Evolutionary conservation across 2,888 invertebrate species (phyloP), one percentile per base, ranked within the genome.

Genomic region (Sinohyriopsis cumingii): DNA sequence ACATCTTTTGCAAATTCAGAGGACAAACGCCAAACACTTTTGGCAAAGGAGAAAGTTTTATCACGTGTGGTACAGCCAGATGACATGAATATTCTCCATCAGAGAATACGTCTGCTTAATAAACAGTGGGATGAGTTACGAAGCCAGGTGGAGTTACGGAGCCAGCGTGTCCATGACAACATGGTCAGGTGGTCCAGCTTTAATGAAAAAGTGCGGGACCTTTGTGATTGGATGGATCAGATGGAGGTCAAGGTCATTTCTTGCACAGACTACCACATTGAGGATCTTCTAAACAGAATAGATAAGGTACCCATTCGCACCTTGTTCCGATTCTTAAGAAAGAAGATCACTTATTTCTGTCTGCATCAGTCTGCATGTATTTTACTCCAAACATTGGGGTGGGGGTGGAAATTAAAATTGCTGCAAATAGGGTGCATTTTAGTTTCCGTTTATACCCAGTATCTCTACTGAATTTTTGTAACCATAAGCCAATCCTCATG

Each of bases 51-150:
- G 68, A 79, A 71, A 69, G 77, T 79, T 60, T 76, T 89, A 55
- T 73, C 80, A 45, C 75, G 73, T 33, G 68, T 80, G 28, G 77
- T 89, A 19, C 84, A 84, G 63, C 77, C 86, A n/a, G 87, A 87
- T 64, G 89, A 89, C 76, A 75, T 88, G 62, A 82, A 83, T 67
- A 77, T 89, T 24, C 81, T 89, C 45, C 84, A 84, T 64, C 87
- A 89, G 73, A 79, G 89, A 33, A 85, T 88, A 28, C 73, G 81
- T 18, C 83, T 89, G 59, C 81, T 89, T 19, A 83, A 85, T 78
- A 89, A 88, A 76, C 89, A 88, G 75, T 89, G 89, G 89, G 83
- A 85, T 59, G 89, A 89, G 74, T 77, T 88, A 9, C 76, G 75
- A 55, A 82, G 82, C 60, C 89, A 89, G 76, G 82, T 86, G 12